These are phyloP conservation scores for Drosophila bifasciata DNA, from an alignment of 1,140 invertebrate species.

Conservation along the genomic window DNA sequence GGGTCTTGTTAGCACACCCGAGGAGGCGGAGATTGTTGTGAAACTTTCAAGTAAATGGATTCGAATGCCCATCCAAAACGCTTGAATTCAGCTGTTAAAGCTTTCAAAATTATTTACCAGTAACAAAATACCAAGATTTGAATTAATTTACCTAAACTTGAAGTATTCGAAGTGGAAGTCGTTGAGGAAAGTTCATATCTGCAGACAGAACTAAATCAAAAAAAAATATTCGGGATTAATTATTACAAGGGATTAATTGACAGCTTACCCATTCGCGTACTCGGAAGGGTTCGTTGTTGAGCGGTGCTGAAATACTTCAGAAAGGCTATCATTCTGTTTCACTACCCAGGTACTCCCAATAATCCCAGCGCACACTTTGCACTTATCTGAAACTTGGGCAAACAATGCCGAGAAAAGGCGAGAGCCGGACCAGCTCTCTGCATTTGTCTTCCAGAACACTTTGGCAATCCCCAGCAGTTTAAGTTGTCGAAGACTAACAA, in stretches of 20 bases:
- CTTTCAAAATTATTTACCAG: constrained; percentile 71
- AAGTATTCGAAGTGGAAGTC: neutral
- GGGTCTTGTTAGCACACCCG: constrained; percentile 64
- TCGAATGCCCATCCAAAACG: constrained; percentile 54
- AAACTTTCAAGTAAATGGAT: constrained; percentile 71
- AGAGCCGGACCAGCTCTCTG: constrained; percentile 17
- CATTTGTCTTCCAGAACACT: constrained; percentile 41
- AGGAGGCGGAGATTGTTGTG: constrained; percentile 31
- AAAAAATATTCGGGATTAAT: no score
- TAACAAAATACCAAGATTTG: constrained; percentile 44
- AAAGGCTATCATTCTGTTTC: neutral
- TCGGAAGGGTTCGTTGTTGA: no score
- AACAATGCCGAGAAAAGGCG: constrained; percentile 39
- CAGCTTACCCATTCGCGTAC: no score
- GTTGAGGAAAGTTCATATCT: neutral
- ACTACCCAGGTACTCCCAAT: constrained; percentile 23
- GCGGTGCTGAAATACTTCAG: no score
- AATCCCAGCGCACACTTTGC: constrained; percentile 35
- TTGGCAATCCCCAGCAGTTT: constrained; percentile 29
- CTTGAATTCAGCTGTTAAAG: constrained; percentile 58
- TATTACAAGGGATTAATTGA: no score
- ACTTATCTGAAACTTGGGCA: constrained; percentile 41
- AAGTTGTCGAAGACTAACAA: constrained; percentile 26
- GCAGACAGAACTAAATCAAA: neutral
- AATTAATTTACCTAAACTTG: constrained; percentile 32